Evolutionary conservation across 2,888 invertebrate species (phyloP).

Genomic region (Leptarthrus brevirostris): DNA sequence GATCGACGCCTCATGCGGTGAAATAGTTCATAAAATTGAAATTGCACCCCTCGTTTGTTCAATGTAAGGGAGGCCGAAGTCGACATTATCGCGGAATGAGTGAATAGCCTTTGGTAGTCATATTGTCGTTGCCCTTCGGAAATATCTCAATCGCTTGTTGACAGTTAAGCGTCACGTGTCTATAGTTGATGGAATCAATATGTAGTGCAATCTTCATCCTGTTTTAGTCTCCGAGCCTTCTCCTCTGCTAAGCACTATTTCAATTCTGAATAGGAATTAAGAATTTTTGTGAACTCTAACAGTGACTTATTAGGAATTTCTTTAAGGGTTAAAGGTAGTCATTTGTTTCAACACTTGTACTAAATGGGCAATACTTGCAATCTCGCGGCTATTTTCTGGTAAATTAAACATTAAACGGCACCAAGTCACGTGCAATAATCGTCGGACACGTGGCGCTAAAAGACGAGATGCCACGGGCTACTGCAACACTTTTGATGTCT

Average conservation of each 20-base stretch:
- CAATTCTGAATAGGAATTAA: too few relatives aligned
- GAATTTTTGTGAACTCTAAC: too few relatives aligned
- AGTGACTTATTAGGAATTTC: background rate
- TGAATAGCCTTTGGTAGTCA: conserved; percentile 17
- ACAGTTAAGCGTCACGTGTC: conserved; percentile 56
- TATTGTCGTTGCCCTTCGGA: conserved; percentile 53
- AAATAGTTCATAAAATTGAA: conserved; percentile 55
- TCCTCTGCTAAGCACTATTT: too few relatives aligned
- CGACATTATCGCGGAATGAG: conserved; percentile 33
- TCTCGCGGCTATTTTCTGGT: conserved; percentile 61
- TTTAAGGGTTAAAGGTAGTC: background rate
- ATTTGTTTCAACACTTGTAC: conserved; percentile 45
- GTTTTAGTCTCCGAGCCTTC: too few relatives aligned
- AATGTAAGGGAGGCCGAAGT: background rate
- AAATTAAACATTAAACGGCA: conserved; percentile 59
- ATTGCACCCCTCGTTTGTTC: conserved; percentile 44
- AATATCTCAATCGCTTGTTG: conserved; percentile 57
- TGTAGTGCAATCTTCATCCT: too few relatives aligned
- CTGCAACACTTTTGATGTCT: conserved; percentile 45
- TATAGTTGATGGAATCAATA: conserved; percentile 48
- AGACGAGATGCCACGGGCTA: conserved; percentile 38
- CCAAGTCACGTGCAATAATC: conserved; percentile 53
- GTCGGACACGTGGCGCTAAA: conserved; percentile 49
- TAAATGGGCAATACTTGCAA: conserved; percentile 57
- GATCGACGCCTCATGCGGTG: conserved; percentile 48